A percentile compares a stretch with the other conserved stretches of the same genome.
Conservation (phyloP, 2,113 vertebrate species). For the Phaethornis superciliosus region DNA sequence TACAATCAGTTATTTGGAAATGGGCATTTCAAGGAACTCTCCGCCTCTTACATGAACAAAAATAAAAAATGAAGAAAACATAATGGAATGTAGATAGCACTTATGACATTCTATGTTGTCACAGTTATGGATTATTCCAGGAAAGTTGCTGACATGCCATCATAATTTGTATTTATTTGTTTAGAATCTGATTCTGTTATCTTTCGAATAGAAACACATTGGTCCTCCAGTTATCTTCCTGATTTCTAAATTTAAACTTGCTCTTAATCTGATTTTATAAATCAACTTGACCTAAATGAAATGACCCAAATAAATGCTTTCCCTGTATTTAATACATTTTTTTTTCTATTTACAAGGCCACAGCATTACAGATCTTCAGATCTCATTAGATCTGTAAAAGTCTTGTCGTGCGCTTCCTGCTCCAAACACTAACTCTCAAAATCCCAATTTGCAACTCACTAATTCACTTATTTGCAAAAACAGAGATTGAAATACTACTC, state of each 20-base stretch:
- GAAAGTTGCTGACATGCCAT: neutral
- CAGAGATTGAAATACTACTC: neutral
- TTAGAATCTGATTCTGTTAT: neutral
- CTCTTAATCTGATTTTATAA: neutral
- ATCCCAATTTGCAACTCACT: neutral
- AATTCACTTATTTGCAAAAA: neutral
- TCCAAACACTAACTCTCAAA: neutral
- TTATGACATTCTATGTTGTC: neutral
- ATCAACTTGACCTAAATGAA: neutral
- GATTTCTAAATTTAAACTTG: neutral
- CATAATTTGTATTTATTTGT: neutral
- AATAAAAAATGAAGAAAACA: neutral
- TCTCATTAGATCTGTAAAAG: neutral
- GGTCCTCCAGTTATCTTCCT: neutral
- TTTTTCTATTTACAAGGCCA: neutral
- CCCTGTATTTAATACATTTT: neutral
- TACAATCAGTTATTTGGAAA: neutral
- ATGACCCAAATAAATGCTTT: rapidly evolving
- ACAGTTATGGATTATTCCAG: neutral
- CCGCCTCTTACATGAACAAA: neutral
- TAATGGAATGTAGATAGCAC: neutral
- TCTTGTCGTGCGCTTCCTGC: neutral
- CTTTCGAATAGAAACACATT: neutral
- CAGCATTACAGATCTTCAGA: neutral
- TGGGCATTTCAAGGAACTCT: neutral